phyloP scores from a whole-genome alignment of 2,113 vertebrate genomes.

The Calidris pygmaea region DNA sequence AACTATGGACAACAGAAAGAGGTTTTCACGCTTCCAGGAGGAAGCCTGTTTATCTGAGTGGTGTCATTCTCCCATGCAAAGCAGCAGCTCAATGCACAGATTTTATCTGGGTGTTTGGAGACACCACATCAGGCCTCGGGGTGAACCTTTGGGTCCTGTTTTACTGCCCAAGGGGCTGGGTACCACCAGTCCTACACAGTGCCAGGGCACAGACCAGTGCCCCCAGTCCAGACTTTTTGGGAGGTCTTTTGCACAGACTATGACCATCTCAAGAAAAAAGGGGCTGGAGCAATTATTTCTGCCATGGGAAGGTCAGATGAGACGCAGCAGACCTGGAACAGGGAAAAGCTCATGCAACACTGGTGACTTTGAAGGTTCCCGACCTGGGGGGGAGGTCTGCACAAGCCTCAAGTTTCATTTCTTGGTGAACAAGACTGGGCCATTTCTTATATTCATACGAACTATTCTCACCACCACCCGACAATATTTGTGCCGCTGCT shows the following conservation, averaged over 20 bases:
- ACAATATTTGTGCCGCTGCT: background rate
- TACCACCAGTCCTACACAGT: background rate
- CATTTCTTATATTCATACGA: background rate
- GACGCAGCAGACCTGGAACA: background rate
- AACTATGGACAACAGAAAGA: background rate
- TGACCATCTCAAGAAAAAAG: background rate
- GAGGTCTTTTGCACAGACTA: background rate
- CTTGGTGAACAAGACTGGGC: background rate
- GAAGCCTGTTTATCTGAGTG: background rate
- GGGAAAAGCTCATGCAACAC: background rate
- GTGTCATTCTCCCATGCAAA: background rate
- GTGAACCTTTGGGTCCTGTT: background rate
- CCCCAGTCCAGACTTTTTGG: background rate
- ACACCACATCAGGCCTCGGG: background rate
- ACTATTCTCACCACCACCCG: background rate
- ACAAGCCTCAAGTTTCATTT: background rate
- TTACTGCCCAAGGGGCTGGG: background rate
- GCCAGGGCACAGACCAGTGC: too few species aligned
- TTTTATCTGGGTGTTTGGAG: background rate
- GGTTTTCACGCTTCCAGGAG: background rate
- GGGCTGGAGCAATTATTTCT: background rate
- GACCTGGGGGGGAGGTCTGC: background rate
- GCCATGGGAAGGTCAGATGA: background rate
- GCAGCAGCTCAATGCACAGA: background rate
- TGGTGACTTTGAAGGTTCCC: background rate